phyloP scores from a whole-genome alignment of 2,888 invertebrate genomes.

The Leptopilina syphax region DNA sequence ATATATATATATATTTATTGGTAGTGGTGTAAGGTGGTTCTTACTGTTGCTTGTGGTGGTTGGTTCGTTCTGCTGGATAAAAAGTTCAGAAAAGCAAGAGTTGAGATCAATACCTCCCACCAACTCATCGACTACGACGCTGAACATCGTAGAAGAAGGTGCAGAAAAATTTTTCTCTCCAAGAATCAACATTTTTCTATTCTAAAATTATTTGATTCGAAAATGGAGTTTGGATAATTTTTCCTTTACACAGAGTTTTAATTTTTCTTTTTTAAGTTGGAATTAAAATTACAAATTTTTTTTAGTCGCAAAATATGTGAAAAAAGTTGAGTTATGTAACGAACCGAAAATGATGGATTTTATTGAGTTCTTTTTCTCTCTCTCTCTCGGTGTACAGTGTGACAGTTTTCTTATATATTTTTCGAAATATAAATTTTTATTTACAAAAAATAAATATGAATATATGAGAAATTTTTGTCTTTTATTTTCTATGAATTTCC shows the following conservation, averaged over 20 bases:
- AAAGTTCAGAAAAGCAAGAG: conserved; percentile 77
- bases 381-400: too few relatives aligned
- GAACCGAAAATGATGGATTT: too few relatives aligned
- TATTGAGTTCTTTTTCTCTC: too few relatives aligned
- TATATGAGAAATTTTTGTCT: conserved; percentile 7
- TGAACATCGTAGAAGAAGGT: conserved; percentile 55
- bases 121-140: conserved; percentile 56
- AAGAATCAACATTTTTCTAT: background rate
- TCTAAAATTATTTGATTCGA: background rate
- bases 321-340: too few relatives aligned
- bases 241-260: too few relatives aligned
- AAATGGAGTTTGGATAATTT: too few relatives aligned
- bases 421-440: too few relatives aligned
- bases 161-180: conserved; percentile 4
- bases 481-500: conserved; percentile 30
- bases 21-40: conserved; percentile 57
- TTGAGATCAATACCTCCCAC: conserved; percentile 76
- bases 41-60: conserved; percentile 63
- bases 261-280: too few relatives aligned
- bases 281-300: too few relatives aligned
- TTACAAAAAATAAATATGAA: too few relatives aligned
- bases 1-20: conserved; percentile 2
- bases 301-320: too few relatives aligned
- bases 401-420: too few relatives aligned
- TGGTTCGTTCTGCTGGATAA: conserved; percentile 73